These are phyloP conservation scores for Pyrocoelia pectoralis DNA, from an alignment of 2,888 invertebrate species.

Conservation along the genomic window DNA sequence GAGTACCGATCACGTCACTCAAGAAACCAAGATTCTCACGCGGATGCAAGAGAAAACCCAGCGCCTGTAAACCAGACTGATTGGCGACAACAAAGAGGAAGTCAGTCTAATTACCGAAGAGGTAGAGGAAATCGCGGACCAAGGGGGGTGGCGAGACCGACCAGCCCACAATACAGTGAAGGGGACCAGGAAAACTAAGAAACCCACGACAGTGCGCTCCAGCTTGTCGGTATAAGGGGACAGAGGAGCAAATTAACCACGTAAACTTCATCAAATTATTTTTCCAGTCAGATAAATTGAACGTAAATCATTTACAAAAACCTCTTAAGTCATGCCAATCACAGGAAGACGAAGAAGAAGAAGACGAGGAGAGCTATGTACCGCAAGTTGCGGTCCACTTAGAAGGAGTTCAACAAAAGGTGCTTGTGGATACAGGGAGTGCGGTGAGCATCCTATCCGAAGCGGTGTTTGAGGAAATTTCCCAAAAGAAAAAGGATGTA, in stretches of 20 bases:
- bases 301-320: background rate
- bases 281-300: background rate
- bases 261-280: background rate
- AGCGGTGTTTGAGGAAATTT: background rate
- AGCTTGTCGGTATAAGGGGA: background rate
- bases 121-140: too few species aligned
- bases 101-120: too few species aligned
- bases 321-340: background rate
- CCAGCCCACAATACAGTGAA: background rate
- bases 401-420: background rate
- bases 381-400: background rate
- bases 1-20: too few species aligned
- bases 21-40: too few species aligned
- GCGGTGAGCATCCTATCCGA: background rate
- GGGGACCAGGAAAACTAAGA: background rate
- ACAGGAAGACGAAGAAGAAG: background rate
- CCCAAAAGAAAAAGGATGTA: background rate
- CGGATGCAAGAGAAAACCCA: too few species aligned
- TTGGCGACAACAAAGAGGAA: too few species aligned
- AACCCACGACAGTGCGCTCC: background rate
- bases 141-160: background rate
- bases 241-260: background rate
- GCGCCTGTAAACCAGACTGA: too few species aligned
- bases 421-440: constrained; percentile 1
- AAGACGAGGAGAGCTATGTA: background rate